Evolutionary conservation across 1,140 invertebrate species (phyloP).

Genomic region (Delia radicum): DNA sequence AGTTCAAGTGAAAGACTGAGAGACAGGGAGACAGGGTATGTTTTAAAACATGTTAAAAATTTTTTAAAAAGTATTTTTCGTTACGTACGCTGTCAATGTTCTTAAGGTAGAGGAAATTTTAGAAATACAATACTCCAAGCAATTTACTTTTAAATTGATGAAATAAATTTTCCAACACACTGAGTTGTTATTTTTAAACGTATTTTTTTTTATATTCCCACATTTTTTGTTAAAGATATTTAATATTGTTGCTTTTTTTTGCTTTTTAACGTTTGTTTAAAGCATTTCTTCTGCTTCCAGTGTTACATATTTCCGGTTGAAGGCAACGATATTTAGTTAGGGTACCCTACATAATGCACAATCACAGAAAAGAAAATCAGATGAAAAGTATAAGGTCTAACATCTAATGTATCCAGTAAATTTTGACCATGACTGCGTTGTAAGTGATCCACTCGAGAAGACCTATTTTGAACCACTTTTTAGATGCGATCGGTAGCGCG

Average conservation of each 20-base stretch:
- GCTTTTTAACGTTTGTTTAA: not conserved
- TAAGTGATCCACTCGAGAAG: too few species aligned
- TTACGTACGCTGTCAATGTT: not conserved
- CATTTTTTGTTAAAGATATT: not conserved
- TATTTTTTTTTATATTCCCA: not conserved
- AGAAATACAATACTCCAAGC: conserved; percentile 42
- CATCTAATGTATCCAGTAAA: too few species aligned
- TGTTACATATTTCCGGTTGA: not conserved
- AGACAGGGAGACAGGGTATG: not conserved
- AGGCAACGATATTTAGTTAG: not conserved
- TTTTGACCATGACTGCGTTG: too few species aligned
- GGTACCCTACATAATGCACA: not conserved
- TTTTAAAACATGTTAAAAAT: not conserved
- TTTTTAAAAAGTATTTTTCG: not conserved
- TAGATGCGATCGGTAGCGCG: too few species aligned
- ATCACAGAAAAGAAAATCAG: too few species aligned
- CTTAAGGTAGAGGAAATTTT: not conserved
- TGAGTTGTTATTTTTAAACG: conserved; percentile 16
- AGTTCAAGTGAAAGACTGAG: not conserved
- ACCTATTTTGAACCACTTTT: too few species aligned
- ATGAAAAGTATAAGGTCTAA: too few species aligned
- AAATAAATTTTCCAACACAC: conserved; percentile 52
- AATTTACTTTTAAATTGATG: conserved; percentile 55
- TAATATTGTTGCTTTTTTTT: not conserved
- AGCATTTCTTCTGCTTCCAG: not conserved